Conservation (phyloP, 1,140 invertebrate species). For the Teleopsis dalmanni region DNA sequence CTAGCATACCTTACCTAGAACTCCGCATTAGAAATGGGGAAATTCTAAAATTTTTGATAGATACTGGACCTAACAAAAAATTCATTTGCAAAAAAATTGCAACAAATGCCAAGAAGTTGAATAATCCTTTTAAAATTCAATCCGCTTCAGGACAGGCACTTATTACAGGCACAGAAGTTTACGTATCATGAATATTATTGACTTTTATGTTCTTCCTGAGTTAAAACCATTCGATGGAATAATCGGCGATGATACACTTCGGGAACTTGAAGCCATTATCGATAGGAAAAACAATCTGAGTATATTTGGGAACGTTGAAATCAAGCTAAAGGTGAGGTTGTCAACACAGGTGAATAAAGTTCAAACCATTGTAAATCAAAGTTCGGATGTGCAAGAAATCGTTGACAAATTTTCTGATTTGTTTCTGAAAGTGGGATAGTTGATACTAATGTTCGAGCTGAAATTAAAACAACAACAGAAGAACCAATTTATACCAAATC, state of each 20-base stretch:
- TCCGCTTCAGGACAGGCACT: not conserved
- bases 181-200: not conserved
- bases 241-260: slow-evolving; percentile 12
- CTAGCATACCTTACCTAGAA: not conserved
- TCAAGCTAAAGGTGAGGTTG: slow-evolving; percentile 2
- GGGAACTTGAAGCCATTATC: slow-evolving; percentile 5
- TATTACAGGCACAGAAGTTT: not conserved
- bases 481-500: slow-evolving; percentile 12
- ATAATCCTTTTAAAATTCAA: not conserved
- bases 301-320: not conserved
- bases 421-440: not conserved
- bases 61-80: not conserved
- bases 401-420: not conserved
- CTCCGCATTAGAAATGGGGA: not conserved
- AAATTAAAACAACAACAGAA: not conserved
- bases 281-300: slow-evolving; percentile 2
- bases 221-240: slow-evolving; percentile 7
- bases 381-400: too few species aligned
- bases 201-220: not conserved
- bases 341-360: slow-evolving; percentile 2
- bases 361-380: too few species aligned
- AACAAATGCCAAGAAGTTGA: not conserved
- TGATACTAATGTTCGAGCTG: not conserved
- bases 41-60: not conserved
- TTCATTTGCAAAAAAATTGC: not conserved